These are phyloP conservation scores for Alcedo quadribrachys DNA, from an alignment of 2,797 vertebrate species.

Conservation along the genomic window DNA sequence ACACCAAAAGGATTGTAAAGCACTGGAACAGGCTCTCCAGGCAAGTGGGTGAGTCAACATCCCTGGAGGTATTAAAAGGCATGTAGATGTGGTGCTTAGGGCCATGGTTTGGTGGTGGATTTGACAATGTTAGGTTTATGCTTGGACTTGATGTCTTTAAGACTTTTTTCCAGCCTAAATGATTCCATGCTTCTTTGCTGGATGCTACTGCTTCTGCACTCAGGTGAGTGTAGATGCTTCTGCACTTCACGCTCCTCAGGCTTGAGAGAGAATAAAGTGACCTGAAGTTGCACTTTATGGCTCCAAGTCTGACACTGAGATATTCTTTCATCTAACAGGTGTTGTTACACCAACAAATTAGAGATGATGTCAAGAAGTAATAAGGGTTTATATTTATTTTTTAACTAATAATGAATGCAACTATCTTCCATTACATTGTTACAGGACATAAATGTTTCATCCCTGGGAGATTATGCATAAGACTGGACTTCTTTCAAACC, in stretches of 20 bases:
- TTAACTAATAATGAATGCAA: not conserved
- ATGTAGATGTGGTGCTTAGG: rapidly evolving
- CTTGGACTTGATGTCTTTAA: not conserved
- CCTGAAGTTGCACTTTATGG: not conserved
- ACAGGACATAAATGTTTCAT: not conserved
- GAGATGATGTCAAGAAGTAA: not conserved
- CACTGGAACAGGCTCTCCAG: not conserved
- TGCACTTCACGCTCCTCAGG: not conserved
- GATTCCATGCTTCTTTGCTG: not conserved
- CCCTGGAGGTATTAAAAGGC: too few species aligned
- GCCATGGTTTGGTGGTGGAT: not conserved
- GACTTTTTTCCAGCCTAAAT: not conserved
- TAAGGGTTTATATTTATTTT: not conserved
- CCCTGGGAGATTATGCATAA: not conserved
- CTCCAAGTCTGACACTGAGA: not conserved
- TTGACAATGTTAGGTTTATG: not conserved
- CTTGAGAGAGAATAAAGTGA: not conserved
- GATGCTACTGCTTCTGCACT: not conserved
- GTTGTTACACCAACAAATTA: not conserved
- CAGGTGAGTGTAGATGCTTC: not conserved
- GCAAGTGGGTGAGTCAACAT: not conserved
- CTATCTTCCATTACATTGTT: not conserved
- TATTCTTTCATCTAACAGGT: not conserved
- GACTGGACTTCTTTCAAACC: not conserved
- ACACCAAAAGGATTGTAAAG: not conserved